These are phyloP conservation scores for Stichopus chloronotus DNA, from an alignment of 35 echinoderm and acorn worm species.

Conservation along the genomic window DNA sequence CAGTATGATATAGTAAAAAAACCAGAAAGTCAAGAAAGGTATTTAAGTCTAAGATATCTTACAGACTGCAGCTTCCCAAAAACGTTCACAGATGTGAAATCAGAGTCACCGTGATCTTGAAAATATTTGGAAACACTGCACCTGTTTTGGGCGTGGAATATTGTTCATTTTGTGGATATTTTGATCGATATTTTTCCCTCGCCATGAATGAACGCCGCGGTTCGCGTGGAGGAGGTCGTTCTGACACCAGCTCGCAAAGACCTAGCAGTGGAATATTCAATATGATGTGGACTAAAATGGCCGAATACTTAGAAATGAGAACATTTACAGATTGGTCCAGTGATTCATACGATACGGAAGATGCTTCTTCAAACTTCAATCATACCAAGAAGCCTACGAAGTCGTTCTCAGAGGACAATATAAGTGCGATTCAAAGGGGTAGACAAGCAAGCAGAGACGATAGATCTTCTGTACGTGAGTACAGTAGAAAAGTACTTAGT, in stretches of 20 bases:
- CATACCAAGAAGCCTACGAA: not conserved
- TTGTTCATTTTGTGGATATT: not conserved
- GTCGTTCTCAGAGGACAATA: not conserved
- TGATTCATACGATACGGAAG: constrained; percentile 32
- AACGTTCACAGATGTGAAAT: not conserved
- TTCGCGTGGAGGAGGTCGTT: not conserved
- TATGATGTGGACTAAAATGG: constrained; percentile 67
- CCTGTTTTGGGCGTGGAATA: not conserved
- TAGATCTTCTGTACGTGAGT: not conserved
- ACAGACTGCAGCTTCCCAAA: too few species aligned
- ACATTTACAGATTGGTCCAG: constrained; percentile 50
- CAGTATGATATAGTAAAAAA: too few species aligned
- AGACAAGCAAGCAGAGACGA: not conserved
- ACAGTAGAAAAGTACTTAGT: constrained; percentile 20
- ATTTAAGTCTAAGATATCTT: too few species aligned
- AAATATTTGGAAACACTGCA: constrained; percentile 26
- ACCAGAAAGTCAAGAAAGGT: too few species aligned
- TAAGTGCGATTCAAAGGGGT: not conserved
- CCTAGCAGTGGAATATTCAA: constrained; percentile 51
- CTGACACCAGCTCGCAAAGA: not conserved
- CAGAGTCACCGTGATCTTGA: not conserved
- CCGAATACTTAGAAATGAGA: constrained; percentile 85
- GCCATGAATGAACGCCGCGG: constrained; percentile 47
- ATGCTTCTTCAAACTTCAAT: not conserved
- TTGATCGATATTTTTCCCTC: constrained; percentile 40